Conservation (phyloP, 2,797 vertebrate species). For the Hylomyscus alleni region DNA sequence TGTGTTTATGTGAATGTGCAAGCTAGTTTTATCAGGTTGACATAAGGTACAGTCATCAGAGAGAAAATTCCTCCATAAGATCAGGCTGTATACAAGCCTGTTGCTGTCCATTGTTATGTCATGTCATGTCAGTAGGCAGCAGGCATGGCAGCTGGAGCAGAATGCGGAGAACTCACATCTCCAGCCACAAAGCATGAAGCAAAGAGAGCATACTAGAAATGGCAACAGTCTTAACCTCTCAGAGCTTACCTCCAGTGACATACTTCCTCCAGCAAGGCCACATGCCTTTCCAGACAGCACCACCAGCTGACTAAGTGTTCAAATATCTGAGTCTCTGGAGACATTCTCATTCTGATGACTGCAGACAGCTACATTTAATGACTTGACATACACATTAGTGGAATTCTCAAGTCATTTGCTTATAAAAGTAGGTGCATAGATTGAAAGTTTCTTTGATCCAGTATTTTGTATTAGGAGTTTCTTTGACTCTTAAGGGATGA, state of each 20-base stretch:
- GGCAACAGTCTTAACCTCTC: neutral
- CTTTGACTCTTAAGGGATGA: neutral
- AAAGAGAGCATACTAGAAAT: neutral
- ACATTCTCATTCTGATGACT: neutral
- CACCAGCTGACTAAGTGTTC: neutral
- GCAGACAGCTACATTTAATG: slow-evolving; percentile 17
- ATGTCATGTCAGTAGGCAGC: neutral
- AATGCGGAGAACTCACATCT: neutral
- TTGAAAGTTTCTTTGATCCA: slow-evolving; percentile 51
- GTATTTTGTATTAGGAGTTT: slow-evolving; percentile 13
- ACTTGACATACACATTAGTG: neutral
- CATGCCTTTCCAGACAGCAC: neutral
- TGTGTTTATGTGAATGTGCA: neutral
- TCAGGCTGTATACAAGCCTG: neutral
- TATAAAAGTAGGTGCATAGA: slow-evolving; percentile 30
- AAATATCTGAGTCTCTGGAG: neutral
- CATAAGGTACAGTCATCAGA: neutral
- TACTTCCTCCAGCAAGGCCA: neutral
- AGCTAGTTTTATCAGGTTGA: neutral
- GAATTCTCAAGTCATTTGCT: slow-evolving; percentile 19
- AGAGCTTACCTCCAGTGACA: neutral
- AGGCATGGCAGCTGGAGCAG: neutral
- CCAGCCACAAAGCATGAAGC: neutral
- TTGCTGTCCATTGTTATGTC: neutral
- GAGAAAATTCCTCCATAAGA: neutral